Evolutionary conservation across 2,888 invertebrate species (phyloP), one percentile per base, ranked within the genome.

Genomic region (Temnothorax ravouxi): DNA sequence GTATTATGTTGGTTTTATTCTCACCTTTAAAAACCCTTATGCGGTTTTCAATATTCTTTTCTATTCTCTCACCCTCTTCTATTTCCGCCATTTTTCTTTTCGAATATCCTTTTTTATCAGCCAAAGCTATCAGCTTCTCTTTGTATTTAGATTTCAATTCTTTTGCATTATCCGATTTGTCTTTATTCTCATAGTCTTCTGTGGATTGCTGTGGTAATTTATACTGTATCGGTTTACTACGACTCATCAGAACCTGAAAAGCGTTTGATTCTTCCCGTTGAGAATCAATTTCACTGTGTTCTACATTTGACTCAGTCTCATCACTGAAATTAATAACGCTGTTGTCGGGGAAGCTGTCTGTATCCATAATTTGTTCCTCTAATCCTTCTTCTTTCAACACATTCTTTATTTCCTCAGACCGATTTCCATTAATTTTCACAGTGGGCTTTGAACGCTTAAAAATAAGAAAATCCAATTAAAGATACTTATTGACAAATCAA

Each of bases 81-180:
- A 96, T 95, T 50, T 96, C 96, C 47, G 96, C 95, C 2, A 95
- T 89, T 93, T 96, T 96, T 84, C 96, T 95, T 88, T 96, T 97
- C 0, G 95, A 84, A 69, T 95, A 95, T 2, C 97, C 97, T 92
- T 97, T 97, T 34, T 95, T 95, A 88, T 97, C 96, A 13, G 97
- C 96, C 96, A 97, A 96, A 86, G 96, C 96, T 92, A 86, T 83
- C 2, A 93, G 76, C 61, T 88, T 93, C 44, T 93, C 91, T 52
- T 88, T 90, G n/a, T 72, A 77, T 62, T 86, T 89, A 6, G 89
- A 59, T 62, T 86, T 91, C 0, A 25, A 25, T 0, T 62, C 75
- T 74, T 89, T 91, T 6, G n/a, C 81, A 21, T 90, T 85, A 47
- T 88, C 87, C 0, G 64, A 69, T 3, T 75, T 87, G 21, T 72